Conservation (phyloP, 1,140 invertebrate species). For the Druon quercuslanigerum region DNA sequence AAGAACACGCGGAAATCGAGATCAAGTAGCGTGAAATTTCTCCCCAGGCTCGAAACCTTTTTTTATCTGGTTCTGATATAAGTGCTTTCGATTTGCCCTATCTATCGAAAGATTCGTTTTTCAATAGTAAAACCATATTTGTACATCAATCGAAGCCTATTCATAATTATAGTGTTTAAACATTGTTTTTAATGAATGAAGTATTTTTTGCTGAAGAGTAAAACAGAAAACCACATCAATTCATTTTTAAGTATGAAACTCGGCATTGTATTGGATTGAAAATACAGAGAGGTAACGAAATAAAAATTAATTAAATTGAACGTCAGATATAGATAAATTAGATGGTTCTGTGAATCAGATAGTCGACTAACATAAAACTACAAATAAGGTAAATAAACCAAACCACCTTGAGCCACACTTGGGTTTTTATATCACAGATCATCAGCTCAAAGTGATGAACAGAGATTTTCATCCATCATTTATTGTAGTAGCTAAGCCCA, state of each 20-base stretch:
- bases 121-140: not conserved
- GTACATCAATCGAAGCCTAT: not conserved
- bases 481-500: not conserved
- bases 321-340: constrained; percentile 17
- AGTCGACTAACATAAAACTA: constrained; percentile 7
- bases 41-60: constrained; percentile 9
- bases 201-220: no score
- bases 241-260: no score
- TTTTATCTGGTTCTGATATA: constrained; percentile 11
- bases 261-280: not conserved
- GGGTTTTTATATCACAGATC: constrained; percentile 9
- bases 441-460: constrained; percentile 17
- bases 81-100: constrained; percentile 17
- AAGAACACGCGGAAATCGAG: constrained; percentile 4
- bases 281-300: not conserved
- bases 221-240: no score
- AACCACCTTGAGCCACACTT: constrained; percentile 29
- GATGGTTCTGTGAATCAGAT: constrained; percentile 29
- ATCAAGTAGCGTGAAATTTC: constrained; percentile 20
- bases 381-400: constrained; percentile 22
- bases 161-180: no score
- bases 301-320: constrained; percentile 24
- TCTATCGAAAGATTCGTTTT: not conserved
- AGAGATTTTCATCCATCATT: not conserved
- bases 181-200: no score